Conservation (phyloP, 1,140 invertebrate species). For the Orussus abietinus region DNA sequence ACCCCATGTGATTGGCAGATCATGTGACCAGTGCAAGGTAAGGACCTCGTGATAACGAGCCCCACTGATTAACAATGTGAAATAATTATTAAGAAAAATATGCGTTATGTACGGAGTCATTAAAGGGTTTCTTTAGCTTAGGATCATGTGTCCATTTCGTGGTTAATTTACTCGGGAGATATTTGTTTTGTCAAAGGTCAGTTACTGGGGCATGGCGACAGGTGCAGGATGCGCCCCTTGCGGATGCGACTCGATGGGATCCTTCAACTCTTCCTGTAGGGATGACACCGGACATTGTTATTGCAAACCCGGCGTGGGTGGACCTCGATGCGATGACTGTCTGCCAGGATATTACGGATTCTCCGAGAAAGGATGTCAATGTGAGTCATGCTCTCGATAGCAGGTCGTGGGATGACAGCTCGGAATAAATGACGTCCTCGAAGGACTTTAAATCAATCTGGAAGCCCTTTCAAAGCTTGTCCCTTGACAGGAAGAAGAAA, state of each 20-base stretch:
- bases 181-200: constrained; percentile 50
- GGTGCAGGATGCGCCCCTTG: constrained; percentile 68
- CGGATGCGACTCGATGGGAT: constrained; percentile 71
- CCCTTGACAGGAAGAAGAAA: too few species aligned
- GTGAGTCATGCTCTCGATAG: constrained; percentile 57
- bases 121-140: neutral
- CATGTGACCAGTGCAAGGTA: constrained; percentile 84
- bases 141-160: neutral
- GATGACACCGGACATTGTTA: constrained; percentile 73
- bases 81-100: too few species aligned
- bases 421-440: too few species aligned
- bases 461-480: too few species aligned
- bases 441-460: too few species aligned
- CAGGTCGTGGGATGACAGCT: too few species aligned
- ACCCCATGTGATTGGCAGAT: constrained; percentile 73
- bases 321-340: constrained; percentile 75
- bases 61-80: too few species aligned
- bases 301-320: constrained; percentile 83
- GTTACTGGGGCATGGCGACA: constrained; percentile 71
- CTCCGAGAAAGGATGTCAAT: constrained; percentile 73
- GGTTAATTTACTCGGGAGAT: too few species aligned
- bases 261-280: constrained; percentile 68
- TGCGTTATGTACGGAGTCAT: too few species aligned
- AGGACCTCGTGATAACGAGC: too few species aligned
- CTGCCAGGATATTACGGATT: constrained; percentile 79